Conservation (phyloP, 1,140 invertebrate genomes). For the Samia ricini region DNA sequence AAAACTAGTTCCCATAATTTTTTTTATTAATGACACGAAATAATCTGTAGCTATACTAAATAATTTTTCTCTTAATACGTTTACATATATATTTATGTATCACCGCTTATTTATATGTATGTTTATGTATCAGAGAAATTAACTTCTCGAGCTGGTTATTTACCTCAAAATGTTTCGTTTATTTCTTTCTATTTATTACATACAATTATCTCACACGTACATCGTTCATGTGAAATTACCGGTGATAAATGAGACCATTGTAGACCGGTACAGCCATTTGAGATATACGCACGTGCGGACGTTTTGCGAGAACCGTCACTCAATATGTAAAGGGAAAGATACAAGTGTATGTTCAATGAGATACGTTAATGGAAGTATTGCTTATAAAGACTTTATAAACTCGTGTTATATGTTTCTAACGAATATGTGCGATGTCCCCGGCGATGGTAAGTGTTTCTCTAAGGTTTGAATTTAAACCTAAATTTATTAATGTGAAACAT, state of each 20-base stretch:
- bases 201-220: background rate
- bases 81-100: too few relatives aligned
- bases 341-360: slow-evolving; percentile 30
- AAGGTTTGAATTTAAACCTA: too few relatives aligned
- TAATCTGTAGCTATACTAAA: too few relatives aligned
- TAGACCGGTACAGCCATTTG: slow-evolving; percentile 16
- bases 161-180: background rate
- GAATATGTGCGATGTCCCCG: slow-evolving; percentile 49
- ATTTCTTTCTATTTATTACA: background rate
- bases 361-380: slow-evolving; percentile 7
- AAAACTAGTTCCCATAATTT: too few relatives aligned
- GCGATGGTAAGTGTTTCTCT: slow-evolving; percentile 25
- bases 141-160: background rate
- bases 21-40: too few relatives aligned
- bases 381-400: slow-evolving; percentile 41
- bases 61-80: too few relatives aligned
- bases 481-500: too few relatives aligned
- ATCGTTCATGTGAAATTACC: slow-evolving; percentile 8
- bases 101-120: too few relatives aligned
- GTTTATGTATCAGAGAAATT: too few relatives aligned
- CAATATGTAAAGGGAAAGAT: slow-evolving; percentile 30
- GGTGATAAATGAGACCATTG: slow-evolving; percentile 17
- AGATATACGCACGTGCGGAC: background rate
- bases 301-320: slow-evolving; percentile 23
- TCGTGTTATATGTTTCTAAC: slow-evolving; percentile 43